phyloP scores from a whole-genome alignment of 2,113 vertebrate genomes.

The Cyprinodon brontotheroides region DNA sequence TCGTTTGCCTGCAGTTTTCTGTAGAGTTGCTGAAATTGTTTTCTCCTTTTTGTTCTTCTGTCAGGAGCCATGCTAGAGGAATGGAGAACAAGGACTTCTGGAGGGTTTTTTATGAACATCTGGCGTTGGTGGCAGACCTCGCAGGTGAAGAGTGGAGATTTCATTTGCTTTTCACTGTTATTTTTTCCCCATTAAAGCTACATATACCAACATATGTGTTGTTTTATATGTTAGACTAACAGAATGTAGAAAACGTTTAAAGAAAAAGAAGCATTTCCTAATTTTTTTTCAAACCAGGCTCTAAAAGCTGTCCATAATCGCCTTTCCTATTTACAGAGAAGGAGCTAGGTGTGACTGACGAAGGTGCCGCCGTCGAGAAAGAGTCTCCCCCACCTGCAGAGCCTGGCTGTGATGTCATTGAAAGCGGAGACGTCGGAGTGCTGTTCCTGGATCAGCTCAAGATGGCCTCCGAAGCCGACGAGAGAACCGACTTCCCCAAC shows the following conservation, averaged over 20 bases:
- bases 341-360: constrained; percentile 78
- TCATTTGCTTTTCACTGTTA: no score
- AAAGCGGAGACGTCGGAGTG: constrained; percentile 75
- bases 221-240: not conserved
- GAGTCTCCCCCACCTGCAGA: constrained; percentile 41
- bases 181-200: not conserved
- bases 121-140: constrained; percentile 87
- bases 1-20: not conserved
- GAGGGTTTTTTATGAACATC: constrained; percentile 89
- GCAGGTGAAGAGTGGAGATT: constrained; percentile 65
- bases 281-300: no score
- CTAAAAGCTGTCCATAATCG: no score
- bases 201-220: not conserved
- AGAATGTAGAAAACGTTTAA: not conserved
- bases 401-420: constrained; percentile 72
- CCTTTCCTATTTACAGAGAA: constrained; percentile 78
- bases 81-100: constrained; percentile 98
- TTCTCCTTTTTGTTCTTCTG: not conserved
- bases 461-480: constrained; percentile 66
- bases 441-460: constrained; percentile 84
- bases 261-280: not conserved
- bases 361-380: constrained; percentile 7
- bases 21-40: not conserved
- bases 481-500: constrained; percentile 91
- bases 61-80: constrained; percentile 89